Conservation (phyloP, 2,113 vertebrate species). For the Carassius carassius region DNA sequence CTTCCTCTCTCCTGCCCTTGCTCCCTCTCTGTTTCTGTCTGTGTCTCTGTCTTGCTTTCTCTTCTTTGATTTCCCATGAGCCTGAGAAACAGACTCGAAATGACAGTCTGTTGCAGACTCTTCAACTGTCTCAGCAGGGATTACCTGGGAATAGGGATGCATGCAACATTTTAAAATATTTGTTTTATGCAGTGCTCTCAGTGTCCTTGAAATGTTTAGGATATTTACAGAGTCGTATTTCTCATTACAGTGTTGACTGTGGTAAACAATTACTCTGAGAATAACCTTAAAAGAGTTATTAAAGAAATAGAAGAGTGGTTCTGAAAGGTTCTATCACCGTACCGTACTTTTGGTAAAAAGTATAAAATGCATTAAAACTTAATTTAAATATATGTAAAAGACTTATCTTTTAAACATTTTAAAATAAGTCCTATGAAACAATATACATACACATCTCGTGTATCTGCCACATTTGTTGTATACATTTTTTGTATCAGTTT, state of each 20-base stretch:
- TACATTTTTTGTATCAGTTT: neutral
- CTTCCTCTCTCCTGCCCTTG: neutral
- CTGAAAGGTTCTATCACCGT: neutral
- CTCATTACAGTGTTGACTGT: conserved; percentile 61
- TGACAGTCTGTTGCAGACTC: conserved; percentile 48
- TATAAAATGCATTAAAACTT: neutral
- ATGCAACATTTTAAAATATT: conserved; percentile 64
- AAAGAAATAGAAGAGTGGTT: neutral
- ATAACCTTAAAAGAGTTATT: neutral
- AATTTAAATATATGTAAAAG: neutral
- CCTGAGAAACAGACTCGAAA: conserved; percentile 42
- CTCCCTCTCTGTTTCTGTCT: conserved; percentile 18
- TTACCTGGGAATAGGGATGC: conserved; percentile 58
- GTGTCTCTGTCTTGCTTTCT: conserved; percentile 49
- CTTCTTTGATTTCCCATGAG: conserved; percentile 72
- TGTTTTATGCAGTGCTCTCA: conserved; percentile 59
- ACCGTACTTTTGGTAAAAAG: neutral
- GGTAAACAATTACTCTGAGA: neutral
- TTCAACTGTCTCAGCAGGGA: conserved; percentile 47
- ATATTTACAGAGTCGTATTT: conserved; percentile 67
- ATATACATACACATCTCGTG: neutral
- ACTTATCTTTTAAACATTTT: neutral
- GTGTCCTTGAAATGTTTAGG: conserved; percentile 49
- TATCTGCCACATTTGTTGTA: neutral
- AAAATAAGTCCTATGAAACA: neutral